Base-by-base conservation (phyloP, 1,140 invertebrate genomes). In the Cyphomyrmex costatus region DNA sequence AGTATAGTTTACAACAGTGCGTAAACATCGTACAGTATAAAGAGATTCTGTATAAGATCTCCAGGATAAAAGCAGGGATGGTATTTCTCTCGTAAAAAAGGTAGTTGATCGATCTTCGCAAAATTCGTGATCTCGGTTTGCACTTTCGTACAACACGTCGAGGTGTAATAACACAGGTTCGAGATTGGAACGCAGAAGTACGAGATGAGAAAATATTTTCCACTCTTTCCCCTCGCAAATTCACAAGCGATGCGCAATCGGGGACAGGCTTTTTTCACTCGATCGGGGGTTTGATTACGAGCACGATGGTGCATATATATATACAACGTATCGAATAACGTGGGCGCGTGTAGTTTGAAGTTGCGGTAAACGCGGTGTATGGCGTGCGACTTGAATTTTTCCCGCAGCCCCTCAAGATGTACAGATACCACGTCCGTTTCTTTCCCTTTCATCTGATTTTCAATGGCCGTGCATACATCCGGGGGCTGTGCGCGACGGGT, bases 371-470 rank as follows among this genome's bases (percentile, higher is more conserved):
- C 49, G 68, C 56, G 8, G 36, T 16, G 24, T 49, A 24, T 70
- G 51, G 36, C 78, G 33, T 71, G 66, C 36, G 53, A 53, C n/a
- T 74, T 83, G 68, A 83, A 83, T 61, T 83, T 83, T 74, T 83
- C 24, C 36, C 66, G 66, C 79, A 82, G n/a, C 66, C 68, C 68
- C 79, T 83, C 68, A 89, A 88, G 86, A 91, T 86, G 58, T 79
- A 76, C 84, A 83, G 79, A 86, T 60, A 87, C 12, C 66, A 58
- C 70, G 86, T 65, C 53, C 77, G 88, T 89, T 91, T 88, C 89
- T 87, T 87, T 24, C 61, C 79, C 79, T 83, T 83, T 83, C 79
- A 74, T 74, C 79, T 83, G 79, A 83, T 83, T 83, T 83, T 83
- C 79, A 83, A 83, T 83, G 56, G 79, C 79, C 79, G 79, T 74